A percentile compares a stretch with the other conserved stretches of the same genome.
These are phyloP conservation scores for Mamestra configurata DNA, from an alignment of 1,140 invertebrate genomes.

Conservation along the genomic window DNA sequence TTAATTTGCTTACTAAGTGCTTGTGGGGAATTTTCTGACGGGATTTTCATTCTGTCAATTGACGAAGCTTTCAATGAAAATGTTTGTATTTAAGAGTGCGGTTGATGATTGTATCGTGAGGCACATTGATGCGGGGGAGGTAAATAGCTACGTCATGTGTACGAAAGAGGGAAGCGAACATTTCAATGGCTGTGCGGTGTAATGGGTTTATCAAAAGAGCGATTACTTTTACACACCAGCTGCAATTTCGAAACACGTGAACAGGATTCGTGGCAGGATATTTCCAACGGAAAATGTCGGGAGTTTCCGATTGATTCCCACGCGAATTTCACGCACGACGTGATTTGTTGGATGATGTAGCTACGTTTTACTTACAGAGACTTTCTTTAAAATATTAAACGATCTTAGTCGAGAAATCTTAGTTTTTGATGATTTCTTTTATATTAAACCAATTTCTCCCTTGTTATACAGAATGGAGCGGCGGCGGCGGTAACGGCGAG, in stretches of 20 bases:
- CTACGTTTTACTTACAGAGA: background rate
- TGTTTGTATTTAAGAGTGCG: slow-evolving; percentile 66
- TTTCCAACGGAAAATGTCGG: background rate
- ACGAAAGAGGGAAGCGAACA: background rate
- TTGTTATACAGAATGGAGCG: slow-evolving; percentile 89
- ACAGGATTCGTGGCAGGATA: background rate
- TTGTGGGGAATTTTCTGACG: slow-evolving; percentile 62
- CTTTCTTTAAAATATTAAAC: background rate
- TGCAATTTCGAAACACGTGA: background rate
- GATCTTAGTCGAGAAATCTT: background rate
- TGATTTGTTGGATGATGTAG: background rate
- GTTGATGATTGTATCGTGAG: slow-evolving; percentile 59
- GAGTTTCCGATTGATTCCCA: background rate
- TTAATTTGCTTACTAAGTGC: slow-evolving; percentile 76
- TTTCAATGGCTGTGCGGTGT: background rate
- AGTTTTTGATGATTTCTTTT: background rate
- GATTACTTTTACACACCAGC: slow-evolving; percentile 7
- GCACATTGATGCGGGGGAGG: slow-evolving; percentile 37
- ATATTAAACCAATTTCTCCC: slow-evolving; percentile 16
- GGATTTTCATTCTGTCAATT: slow-evolving; percentile 66
- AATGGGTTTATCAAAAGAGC: slow-evolving; percentile 19
- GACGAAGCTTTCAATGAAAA: slow-evolving; percentile 61
- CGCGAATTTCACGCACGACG: background rate
- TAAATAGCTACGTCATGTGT: slow-evolving; percentile 23
- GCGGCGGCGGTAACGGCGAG: slow-evolving; percentile 92